Percentiles rank a stretch among this genome's conserved stretches.
These are phyloP conservation scores for Colinus virginianus DNA, from an alignment of 2,113 vertebrate genomes.

Conservation along the genomic window DNA sequence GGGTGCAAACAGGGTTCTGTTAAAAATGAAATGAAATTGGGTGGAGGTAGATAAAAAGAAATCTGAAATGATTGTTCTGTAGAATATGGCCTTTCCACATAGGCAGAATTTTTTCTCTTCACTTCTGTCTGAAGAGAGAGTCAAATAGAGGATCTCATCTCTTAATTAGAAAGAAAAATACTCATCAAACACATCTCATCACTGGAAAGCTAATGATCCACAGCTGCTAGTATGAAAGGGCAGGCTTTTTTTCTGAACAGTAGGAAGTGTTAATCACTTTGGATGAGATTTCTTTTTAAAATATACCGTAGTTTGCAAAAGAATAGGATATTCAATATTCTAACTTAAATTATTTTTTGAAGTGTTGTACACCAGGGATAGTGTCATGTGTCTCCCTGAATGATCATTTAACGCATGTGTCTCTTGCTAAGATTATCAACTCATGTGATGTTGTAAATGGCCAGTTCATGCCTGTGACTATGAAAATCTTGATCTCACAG, in stretches of 20 bases:
- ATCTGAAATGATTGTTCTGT: constrained; percentile 80
- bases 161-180: constrained; percentile 87
- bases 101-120: constrained; percentile 76
- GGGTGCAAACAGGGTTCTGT: constrained; percentile 62
- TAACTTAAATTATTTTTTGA: constrained; percentile 83
- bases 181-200: constrained; percentile 83
- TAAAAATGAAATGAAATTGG: constrained; percentile 73
- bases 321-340: constrained; percentile 82
- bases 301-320: constrained; percentile 81
- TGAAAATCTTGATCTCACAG: constrained; percentile 57
- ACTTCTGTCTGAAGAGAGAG: constrained; percentile 77
- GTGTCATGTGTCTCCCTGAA: constrained; percentile 64
- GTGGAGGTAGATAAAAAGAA: constrained; percentile 75
- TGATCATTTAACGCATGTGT: constrained; percentile 67
- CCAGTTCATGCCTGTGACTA: constrained; percentile 45
- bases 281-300: constrained; percentile 83
- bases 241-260: constrained; percentile 81
- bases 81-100: constrained; percentile 72
- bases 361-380: constrained; percentile 76
- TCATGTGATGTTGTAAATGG: constrained; percentile 62
- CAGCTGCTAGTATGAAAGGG: constrained; percentile 85
- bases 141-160: constrained; percentile 80
- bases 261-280: constrained; percentile 84
- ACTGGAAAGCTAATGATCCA: constrained; percentile 83
- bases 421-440: constrained; percentile 61